A percentile compares a stretch with the other conserved stretches of the same genome.
Evolutionary conservation across 2,113 vertebrate species (phyloP).

Genomic region (Halcyon malimbica): DNA sequence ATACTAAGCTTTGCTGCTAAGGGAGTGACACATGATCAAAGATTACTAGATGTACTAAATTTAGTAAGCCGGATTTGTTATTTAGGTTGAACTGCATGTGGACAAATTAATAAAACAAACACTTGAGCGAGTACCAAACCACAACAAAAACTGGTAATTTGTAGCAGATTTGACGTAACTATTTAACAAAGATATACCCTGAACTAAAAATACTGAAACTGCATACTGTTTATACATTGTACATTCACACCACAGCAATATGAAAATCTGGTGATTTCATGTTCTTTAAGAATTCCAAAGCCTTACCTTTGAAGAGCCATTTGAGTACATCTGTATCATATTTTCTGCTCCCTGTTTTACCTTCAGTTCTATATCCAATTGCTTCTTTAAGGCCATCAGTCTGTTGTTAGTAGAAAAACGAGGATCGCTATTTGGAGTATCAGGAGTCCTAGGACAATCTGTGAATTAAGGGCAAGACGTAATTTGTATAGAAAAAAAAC

Average conservation of each 20-base stretch:
- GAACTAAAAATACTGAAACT: neutral
- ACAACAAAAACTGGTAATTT: neutral
- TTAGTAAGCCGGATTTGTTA: slow-evolving; percentile 47
- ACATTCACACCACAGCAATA: neutral
- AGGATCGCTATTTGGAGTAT: slow-evolving; percentile 92
- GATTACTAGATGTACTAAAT: slow-evolving; percentile 49
- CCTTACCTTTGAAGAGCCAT: slow-evolving; percentile 94
- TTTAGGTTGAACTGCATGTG: slow-evolving; percentile 3
- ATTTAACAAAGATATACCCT: neutral
- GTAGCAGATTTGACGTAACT: neutral
- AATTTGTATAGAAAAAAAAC: neutral
- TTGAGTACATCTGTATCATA: slow-evolving; percentile 99
- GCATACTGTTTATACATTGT: neutral
- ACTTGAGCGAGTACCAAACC: neutral
- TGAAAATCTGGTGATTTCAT: neutral
- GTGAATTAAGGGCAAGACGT: slow-evolving; percentile 43
- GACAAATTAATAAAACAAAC: slow-evolving; percentile 3
- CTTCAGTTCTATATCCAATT: slow-evolving; percentile 96
- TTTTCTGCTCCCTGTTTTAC: slow-evolving; percentile 99
- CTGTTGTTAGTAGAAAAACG: slow-evolving; percentile 87
- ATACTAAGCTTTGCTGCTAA: neutral
- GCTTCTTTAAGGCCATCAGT: slow-evolving; percentile 92
- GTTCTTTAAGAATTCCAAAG: slow-evolving; percentile 15
- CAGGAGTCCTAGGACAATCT: slow-evolving; percentile 94
- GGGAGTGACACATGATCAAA: neutral